Base-by-base conservation (phyloP, 1,140 invertebrate genomes). In the Camponotus floridanus region DNA sequence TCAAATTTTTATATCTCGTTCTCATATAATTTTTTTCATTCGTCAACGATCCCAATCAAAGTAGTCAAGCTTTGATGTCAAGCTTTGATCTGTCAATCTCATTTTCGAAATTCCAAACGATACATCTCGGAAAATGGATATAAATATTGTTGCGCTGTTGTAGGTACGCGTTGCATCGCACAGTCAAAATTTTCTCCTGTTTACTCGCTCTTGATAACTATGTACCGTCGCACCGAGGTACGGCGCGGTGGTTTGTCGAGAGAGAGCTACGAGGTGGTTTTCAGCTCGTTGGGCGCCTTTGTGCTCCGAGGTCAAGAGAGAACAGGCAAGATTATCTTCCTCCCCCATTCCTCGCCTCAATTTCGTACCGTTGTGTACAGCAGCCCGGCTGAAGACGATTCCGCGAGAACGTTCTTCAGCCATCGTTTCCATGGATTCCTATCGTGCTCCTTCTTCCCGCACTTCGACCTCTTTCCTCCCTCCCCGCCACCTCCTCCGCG, bases 271-370 rank as follows among this genome's bases (percentile, higher is more conserved):
- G 45, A 39, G 31, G 64, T 26, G 68, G 68, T 88, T 88, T 87
- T 88, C 80, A 88, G 81, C 68, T 89, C 87, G 87, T 89, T 89
- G 87, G 76, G 36, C 51, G 33, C 13, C 62, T 48, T 88, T 86
- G 87, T 74, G 67, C 55, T 39, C 51, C 87, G 71, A 87, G 81
- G 86, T 88, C 86, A 88, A 88, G 86, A 85, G 87, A 88, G 87
- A 88, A 74, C 67, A 8, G 39, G 79, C 55, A 79, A 81, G 55
- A 78, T 86, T 88, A 85, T 74, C 83, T 88, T 79, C 59, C 85
- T 68, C 67, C 33, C 13, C 45, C 42, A 26, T n/a, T 86, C 42
- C 59, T 59, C 64, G 45, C n/a, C 33, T 48, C 51, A 45, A 81
- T 39, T 85, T 84, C 45, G 73, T n/a, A 15, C 68, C 71, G 62